A percentile compares a stretch with the other conserved stretches of the same genome.
phyloP scores from a whole-genome alignment of 2,113 vertebrate genomes.

The Prietella phreatophila region DNA sequence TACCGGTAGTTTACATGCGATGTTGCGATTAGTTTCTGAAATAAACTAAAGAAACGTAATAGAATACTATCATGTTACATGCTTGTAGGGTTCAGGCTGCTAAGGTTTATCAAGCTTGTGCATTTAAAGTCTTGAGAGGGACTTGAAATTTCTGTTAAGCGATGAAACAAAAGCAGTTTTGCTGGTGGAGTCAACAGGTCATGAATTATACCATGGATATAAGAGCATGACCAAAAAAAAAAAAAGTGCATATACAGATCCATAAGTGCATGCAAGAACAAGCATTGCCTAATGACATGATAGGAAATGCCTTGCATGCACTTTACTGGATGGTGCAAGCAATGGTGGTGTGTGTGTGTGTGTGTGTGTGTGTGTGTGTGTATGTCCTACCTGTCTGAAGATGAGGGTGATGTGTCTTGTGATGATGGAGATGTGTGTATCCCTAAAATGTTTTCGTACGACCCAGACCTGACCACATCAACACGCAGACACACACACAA shows the following conservation, averaged over 20 bases:
- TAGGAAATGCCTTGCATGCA: background rate
- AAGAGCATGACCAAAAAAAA: background rate
- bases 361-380: slow-evolving; percentile 19
- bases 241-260: background rate
- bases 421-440: slow-evolving; percentile 73
- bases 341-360: slow-evolving; percentile 11
- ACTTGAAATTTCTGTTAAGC: background rate
- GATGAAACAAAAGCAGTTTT: background rate
- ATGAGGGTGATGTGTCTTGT: slow-evolving; percentile 74
- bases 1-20: background rate
- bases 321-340: background rate
- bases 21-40: background rate
- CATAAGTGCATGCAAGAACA: background rate
- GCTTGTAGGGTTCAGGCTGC: background rate
- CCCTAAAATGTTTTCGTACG: slow-evolving; percentile 74
- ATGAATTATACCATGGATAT: background rate
- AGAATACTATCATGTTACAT: background rate
- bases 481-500: slow-evolving; percentile 41
- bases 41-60: background rate
- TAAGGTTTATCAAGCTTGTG: background rate
- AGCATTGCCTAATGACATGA: background rate
- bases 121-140: background rate
- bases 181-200: background rate
- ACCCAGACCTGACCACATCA: slow-evolving; percentile 75
- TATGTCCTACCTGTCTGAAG: slow-evolving; percentile 82